These are phyloP conservation scores for Arctocebus calabarensis DNA, from an alignment of 2,797 vertebrate genomes.

Conservation along the genomic window DNA sequence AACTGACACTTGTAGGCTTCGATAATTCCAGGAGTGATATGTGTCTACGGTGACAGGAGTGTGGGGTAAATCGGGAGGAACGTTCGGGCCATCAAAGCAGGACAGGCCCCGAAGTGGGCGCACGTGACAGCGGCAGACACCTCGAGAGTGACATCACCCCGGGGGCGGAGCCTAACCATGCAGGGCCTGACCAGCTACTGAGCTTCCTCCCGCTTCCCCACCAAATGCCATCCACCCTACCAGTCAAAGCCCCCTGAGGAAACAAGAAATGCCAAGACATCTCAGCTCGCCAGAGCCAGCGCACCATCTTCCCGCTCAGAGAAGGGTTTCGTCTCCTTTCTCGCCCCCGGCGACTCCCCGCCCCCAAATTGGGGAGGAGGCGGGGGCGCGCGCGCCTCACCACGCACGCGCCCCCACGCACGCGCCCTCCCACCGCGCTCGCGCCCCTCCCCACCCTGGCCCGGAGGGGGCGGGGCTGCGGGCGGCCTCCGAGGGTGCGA, in stretches of 20 bases:
- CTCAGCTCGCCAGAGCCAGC: background rate
- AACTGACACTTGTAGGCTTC: background rate
- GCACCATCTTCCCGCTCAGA: fast-evolving
- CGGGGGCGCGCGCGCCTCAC: constrained; percentile 62
- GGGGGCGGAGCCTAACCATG: constrained; percentile 65
- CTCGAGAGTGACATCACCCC: constrained; percentile 78
- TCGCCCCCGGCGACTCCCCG: background rate
- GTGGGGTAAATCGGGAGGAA: background rate
- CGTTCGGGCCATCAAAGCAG: constrained; percentile 37
- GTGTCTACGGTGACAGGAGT: background rate
- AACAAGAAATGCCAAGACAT: constrained; percentile 36
- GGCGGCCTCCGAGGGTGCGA: constrained; percentile 77
- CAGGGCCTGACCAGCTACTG: constrained; percentile 57
- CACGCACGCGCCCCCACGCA: constrained; percentile 81
- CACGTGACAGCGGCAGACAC: constrained; percentile 76
- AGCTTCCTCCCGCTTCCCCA: constrained; percentile 34
- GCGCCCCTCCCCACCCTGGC: constrained; percentile 61
- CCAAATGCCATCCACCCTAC: constrained; percentile 3
- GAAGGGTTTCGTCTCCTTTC: fast-evolving
- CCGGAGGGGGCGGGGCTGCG: constrained; percentile 78
- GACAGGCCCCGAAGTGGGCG: constrained; percentile 67
- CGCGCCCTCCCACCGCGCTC: constrained; percentile 70
- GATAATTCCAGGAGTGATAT: background rate
- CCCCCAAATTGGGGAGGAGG: constrained; percentile 49
- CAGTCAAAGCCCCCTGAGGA: constrained; percentile 1